phyloP scores from a whole-genome alignment of 2,797 vertebrate species.

The Sebastes vulpes region DNA sequence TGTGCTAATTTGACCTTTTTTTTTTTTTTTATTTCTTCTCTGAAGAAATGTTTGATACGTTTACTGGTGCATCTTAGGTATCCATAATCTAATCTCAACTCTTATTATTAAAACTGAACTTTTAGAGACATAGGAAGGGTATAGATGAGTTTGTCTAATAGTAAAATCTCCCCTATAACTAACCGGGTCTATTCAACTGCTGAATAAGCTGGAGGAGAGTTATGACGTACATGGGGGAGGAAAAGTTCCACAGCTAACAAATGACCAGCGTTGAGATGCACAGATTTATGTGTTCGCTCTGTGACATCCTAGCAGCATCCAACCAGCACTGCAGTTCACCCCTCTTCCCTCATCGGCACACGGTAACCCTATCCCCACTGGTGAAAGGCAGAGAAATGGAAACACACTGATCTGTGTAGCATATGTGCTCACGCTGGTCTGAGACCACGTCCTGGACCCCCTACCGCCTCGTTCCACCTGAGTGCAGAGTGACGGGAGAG shows the following conservation, averaged over 20 bases:
- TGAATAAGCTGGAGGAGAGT: background rate
- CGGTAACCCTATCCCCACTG: slow-evolving; percentile 89
- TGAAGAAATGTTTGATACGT: background rate
- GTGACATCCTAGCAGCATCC: slow-evolving; percentile 84
- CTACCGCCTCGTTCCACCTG: slow-evolving; percentile 62
- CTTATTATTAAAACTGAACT: background rate
- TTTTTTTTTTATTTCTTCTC: background rate
- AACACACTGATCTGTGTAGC: slow-evolving; percentile 93
- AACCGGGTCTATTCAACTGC: background rate
- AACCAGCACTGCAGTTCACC: slow-evolving; percentile 87
- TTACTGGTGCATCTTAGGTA: background rate
- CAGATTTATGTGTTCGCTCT: slow-evolving; percentile 85
- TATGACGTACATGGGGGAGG: slow-evolving; percentile 23
- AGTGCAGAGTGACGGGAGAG: slow-evolving; percentile 59
- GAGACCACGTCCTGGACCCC: slow-evolving; percentile 77
- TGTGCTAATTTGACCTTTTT: background rate
- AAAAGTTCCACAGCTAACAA: slow-evolving; percentile 83
- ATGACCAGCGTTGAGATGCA: slow-evolving; percentile 80
- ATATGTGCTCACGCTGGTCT: slow-evolving; percentile 84
- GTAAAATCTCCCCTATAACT: background rate
- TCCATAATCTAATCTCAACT: background rate
- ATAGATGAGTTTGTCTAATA: background rate
- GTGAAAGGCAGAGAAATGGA: slow-evolving; percentile 87
- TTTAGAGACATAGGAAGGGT: background rate
- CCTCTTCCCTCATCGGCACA: slow-evolving; percentile 88